phyloP scores from a whole-genome alignment of 30 jellyfish, hydroid and myxozoan genomes.

The Hydra vulgaris region DNA sequence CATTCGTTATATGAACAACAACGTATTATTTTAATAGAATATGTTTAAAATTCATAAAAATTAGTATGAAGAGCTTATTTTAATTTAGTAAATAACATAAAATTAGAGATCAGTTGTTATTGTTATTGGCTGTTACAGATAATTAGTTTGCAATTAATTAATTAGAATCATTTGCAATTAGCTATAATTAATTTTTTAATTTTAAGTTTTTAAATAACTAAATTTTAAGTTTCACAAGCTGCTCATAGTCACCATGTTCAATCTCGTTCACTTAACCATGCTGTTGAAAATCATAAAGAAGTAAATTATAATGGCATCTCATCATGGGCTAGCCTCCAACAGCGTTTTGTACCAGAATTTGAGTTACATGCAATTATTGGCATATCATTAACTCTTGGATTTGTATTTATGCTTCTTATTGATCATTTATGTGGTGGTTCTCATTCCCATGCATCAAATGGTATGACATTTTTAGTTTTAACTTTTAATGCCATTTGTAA shows the following conservation, averaged over 20 bases:
- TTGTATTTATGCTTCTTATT: slow-evolving; percentile 73
- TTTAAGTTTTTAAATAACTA: no score
- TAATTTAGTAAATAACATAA: no score
- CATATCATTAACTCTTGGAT: slow-evolving; percentile 72
- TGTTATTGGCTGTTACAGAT: no score
- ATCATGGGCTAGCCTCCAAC: slow-evolving; percentile 14
- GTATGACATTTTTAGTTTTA: neutral
- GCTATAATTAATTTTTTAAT: no score
- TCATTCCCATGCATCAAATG: slow-evolving; percentile 78
- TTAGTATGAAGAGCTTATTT: no score
- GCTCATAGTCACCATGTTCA: slow-evolving; percentile 1
- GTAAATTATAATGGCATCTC: slow-evolving; percentile 1
- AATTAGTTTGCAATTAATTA: no score
- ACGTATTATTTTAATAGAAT: slow-evolving; percentile 22
- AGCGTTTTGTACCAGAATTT: slow-evolving; percentile 21
- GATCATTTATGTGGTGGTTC: slow-evolving; percentile 81
- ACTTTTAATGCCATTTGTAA: neutral
- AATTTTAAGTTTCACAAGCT: neutral
- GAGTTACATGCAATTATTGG: slow-evolving; percentile 90
- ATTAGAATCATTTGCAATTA: no score
- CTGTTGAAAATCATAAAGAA: slow-evolving; percentile 1
- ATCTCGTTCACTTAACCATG: neutral
- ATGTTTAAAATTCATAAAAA: neutral
- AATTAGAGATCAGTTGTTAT: no score
- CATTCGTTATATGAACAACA: slow-evolving; percentile 75